phyloP scores from a whole-genome alignment of 2,888 invertebrate species.

The Dynastes grantii region DNA sequence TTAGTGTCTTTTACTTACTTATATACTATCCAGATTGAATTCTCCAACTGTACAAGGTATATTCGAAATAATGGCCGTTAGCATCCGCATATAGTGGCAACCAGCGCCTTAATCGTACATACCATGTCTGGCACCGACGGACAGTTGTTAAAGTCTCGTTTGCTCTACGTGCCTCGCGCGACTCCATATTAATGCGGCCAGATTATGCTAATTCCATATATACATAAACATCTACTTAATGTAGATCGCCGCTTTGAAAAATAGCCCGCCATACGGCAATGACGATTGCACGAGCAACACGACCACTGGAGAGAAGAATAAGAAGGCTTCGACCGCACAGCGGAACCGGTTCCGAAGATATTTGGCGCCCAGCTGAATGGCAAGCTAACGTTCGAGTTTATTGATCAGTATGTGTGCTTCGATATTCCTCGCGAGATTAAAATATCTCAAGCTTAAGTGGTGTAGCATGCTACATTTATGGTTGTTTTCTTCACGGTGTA shows the following conservation, averaged over 20 bases:
- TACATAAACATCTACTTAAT: conserved; percentile 70
- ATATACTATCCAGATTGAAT: too few relatives aligned
- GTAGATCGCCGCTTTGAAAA: conserved; percentile 63
- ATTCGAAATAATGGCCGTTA: too few relatives aligned
- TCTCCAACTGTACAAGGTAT: too few relatives aligned
- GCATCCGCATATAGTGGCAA: too few relatives aligned
- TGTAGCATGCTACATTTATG: too few relatives aligned
- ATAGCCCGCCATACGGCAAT: conserved; percentile 52
- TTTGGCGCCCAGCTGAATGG: conserved; percentile 41
- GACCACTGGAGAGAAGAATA: neutral
- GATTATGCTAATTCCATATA: conserved; percentile 69
- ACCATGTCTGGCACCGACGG: conserved; percentile 56
- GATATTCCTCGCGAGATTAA: conserved; percentile 3
- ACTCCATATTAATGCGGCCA: conserved; percentile 66
- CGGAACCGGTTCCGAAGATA: conserved; percentile 41
- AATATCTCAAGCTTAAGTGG: conserved; percentile 1
- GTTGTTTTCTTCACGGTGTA: too few relatives aligned
- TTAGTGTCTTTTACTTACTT: too few relatives aligned
- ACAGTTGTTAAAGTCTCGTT: conserved; percentile 65
- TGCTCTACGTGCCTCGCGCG: conserved; percentile 59
- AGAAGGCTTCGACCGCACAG: conserved; percentile 25
- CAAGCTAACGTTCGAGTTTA: conserved; percentile 29
- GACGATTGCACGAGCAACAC: conserved; percentile 25
- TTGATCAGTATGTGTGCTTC: conserved; percentile 26
- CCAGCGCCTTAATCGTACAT: conserved; percentile 24